Evolutionary conservation across 2,888 invertebrate species (phyloP).

Genomic region (Cantharis lateralis): DNA sequence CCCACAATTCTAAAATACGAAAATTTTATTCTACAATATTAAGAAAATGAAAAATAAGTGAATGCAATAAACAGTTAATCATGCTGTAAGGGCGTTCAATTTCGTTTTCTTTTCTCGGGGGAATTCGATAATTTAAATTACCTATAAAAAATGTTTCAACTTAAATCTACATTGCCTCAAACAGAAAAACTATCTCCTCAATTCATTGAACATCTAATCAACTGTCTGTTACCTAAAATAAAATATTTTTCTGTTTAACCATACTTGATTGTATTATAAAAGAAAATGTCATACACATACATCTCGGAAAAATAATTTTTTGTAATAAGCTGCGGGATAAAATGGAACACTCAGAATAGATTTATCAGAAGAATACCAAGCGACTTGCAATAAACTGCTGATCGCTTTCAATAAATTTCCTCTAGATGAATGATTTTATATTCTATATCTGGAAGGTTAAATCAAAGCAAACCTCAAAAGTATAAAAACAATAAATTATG

Average conservation of each 20-base stretch:
- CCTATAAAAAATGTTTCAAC: not conserved
- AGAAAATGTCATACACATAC: not conserved
- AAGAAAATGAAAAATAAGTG: no score
- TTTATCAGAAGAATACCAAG: not conserved
- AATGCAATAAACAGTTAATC: no score
- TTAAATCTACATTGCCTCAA: not conserved
- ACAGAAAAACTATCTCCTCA: not conserved
- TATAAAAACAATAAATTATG: not conserved
- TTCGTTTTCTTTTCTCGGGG: no score
- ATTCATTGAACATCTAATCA: not conserved
- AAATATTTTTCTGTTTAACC: not conserved
- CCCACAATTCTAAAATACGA: no score
- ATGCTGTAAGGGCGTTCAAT: no score
- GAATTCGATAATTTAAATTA: not conserved
- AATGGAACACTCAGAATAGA: not conserved
- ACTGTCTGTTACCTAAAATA: not conserved
- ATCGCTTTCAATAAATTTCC: not conserved
- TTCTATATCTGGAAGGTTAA: not conserved
- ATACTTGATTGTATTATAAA: not conserved
- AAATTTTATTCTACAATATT: no score
- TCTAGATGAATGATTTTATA: not conserved
- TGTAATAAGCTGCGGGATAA: not conserved
- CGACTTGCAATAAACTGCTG: not conserved
- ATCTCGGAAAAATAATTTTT: not conserved
- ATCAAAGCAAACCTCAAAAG: not conserved